Evolutionary conservation across 2,113 vertebrate species (phyloP).

Genomic region (Antigone vipio): DNA sequence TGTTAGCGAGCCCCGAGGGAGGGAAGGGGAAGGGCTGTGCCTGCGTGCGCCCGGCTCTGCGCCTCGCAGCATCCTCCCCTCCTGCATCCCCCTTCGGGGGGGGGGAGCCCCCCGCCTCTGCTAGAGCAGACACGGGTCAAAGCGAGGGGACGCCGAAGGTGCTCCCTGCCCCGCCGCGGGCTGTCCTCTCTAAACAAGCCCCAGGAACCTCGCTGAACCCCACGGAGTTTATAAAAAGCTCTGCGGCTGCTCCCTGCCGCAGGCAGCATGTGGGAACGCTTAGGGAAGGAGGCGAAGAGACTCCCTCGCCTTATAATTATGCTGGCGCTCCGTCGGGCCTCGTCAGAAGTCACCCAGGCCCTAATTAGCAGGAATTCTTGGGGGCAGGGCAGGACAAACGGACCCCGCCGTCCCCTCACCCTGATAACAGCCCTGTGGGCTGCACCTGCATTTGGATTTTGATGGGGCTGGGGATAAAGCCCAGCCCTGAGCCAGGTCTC

Average conservation of each 20-base stretch:
- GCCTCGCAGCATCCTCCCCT: background rate
- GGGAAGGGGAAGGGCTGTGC: background rate
- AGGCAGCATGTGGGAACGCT: background rate
- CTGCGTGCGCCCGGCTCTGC: rapidly evolving
- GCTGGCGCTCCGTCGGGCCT: background rate
- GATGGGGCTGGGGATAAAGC: background rate
- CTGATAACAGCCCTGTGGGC: rapidly evolving
- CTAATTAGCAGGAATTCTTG: background rate
- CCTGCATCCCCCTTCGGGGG: background rate
- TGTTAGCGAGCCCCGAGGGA: background rate
- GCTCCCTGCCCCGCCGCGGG: too few relatives aligned
- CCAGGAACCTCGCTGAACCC: background rate
- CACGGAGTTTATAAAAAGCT: background rate
- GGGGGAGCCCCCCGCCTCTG: too few relatives aligned
- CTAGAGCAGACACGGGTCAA: background rate
- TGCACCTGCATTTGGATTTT: background rate
- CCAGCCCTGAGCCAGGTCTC: background rate
- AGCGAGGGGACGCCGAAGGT: background rate
- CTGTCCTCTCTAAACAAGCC: background rate
- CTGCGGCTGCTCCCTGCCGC: background rate
- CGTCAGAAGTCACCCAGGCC: background rate
- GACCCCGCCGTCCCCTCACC: rapidly evolving
- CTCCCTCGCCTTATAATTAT: slow-evolving; percentile 4
- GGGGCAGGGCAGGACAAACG: background rate
- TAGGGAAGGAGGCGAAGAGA: background rate